Evolutionary conservation across 2,797 vertebrate species (phyloP), one percentile per base, ranked within the genome.

Genomic region (Enteromius paludinosus): DNA sequence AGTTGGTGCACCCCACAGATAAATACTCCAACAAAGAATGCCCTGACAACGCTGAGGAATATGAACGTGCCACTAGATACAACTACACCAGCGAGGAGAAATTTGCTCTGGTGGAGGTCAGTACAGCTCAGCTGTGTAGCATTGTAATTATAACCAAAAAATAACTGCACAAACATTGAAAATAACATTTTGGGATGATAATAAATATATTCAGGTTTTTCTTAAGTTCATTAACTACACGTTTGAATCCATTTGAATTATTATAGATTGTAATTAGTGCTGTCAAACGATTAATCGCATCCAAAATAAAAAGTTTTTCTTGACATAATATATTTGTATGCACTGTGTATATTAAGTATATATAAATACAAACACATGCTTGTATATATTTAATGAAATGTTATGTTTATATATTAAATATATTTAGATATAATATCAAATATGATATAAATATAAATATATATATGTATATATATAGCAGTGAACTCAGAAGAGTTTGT

Each of bases 21-120:
- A 99, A 99, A 90, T 99, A 98, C 84, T 99, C 97, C 59, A 99
- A 99, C 90, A 99, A 99, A 88, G 98, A 99, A 89, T 99, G 97
- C 69, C 98, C 98, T 0, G 98, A 99, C 91, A 99, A 97, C 7
- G 98, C 98, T 0, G 98, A 99, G 86, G 98, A 99, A 79, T 99
- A 99, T 0, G 98, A 99, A 86, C 93, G 98, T 9, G 98, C 98
- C 87, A 99, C 98, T 2, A 95, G 98, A 87, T 99, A 99, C 91
- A 99, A 99, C 93, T 99, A 99, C 87, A 99, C 96, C n/a, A 95
- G 94, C 0, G 98, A 99, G 92, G 98, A 99, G 92, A 99, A 99
- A 91, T 99, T 99, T 68, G 98, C 97, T 54, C 94, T 99, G 8
- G 98, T 99, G 79, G 98, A 99, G 96, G 98, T 99, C 71, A 49